Evolutionary conservation across 2,888 invertebrate genomes (phyloP), one percentile per base, ranked within the genome.

Genomic region (Lydus trimaculatus): DNA sequence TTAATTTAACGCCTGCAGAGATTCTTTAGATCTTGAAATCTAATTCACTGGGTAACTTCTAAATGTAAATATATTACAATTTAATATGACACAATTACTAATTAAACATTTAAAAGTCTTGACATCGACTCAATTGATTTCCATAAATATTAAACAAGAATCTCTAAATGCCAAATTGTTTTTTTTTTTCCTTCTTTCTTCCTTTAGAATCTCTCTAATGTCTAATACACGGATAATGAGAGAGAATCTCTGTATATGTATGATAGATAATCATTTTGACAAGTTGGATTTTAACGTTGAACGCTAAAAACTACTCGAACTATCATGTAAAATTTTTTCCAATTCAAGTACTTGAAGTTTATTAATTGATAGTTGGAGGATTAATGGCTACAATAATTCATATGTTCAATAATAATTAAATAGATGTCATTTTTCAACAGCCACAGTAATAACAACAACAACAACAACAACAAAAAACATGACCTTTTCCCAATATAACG

Each of bases 1-100:
- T 61, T 61, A 61, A 61, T 61, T 61, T 61, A 61, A 61, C 61
- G 61, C 61, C 61, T 33, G 61, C 31, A 61, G 61, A 61, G 17
- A 11, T 60, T 60, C 60, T 60, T 36, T 60, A 9, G 60, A 60
- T 13, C 52, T 52, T 52, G 52, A 52, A 52, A 52, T 52, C 13
- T 5, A 52, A 52, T 52, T 13, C 13, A 52, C 20, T n/a, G 11
- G 13, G 52, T 25, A 52, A 52, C 23, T 23, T 52, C 52, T 52
- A 52, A n/a, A 52, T 25, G 25, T 23, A 52, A 52, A 52, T 52
- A 52, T 52, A 52, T 52, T 52, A 52, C 52, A 25, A 2, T 52
- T 25, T 52, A 52, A 52, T 52, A 15, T 52, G 52, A 52, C 52
- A 52, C 52, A 52, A 52, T 52, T 52, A 13, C 25, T 52, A 52